Conservation (phyloP, 2,113 vertebrate species). For the Trachemys scripta region DNA sequence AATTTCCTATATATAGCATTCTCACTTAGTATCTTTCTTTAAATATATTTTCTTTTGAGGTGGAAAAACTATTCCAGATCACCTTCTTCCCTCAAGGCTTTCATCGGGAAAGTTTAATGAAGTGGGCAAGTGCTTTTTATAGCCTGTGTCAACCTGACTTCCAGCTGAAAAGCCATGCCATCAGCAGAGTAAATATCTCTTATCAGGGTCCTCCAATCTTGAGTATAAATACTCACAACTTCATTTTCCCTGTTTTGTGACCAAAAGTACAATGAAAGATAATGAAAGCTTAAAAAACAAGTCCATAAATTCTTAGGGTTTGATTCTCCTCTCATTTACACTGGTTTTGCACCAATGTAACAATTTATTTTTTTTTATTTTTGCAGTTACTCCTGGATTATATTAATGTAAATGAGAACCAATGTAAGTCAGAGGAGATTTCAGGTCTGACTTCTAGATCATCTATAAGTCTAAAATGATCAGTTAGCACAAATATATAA, state of each 20-base stretch:
- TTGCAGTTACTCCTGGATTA: too few species aligned
- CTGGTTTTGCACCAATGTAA: too few species aligned
- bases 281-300: slow-evolving; percentile 1
- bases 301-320: background rate
- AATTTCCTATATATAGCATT: slow-evolving; percentile 59
- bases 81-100: slow-evolving; percentile 47
- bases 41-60: slow-evolving; percentile 67
- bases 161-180: slow-evolving; percentile 29
- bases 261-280: background rate
- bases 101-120: slow-evolving; percentile 72
- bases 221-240: slow-evolving; percentile 36
- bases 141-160: background rate
- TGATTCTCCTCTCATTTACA: rapidly evolving
- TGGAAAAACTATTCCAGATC: slow-evolving; percentile 20
- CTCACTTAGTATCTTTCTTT: slow-evolving; percentile 65
- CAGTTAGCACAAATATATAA: background rate
- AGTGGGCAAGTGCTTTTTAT: slow-evolving; percentile 63
- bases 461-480: background rate
- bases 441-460: background rate
- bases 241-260: slow-evolving; percentile 4
- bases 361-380: too few species aligned
- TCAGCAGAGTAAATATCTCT: slow-evolving; percentile 32
- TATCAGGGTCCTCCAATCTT: background rate
- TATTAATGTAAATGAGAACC: too few species aligned
- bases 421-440: background rate